Conservation (phyloP, 2,797 vertebrate genomes). For the Coluber constrictor region DNA sequence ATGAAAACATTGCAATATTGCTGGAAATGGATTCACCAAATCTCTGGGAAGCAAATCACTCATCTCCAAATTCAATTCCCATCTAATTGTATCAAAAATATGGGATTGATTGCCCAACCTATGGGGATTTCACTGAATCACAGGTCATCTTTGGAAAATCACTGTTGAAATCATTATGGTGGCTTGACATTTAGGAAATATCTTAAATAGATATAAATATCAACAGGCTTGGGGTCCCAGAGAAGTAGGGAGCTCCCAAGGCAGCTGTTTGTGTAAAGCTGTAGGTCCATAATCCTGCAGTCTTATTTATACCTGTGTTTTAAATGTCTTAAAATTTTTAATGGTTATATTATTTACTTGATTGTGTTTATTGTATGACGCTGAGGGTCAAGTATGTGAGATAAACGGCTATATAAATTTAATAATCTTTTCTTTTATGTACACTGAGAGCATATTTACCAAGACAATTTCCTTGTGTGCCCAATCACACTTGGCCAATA, state of each 20-base stretch:
- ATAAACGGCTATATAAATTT: not conserved
- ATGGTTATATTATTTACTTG: not conserved
- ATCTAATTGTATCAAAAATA: not conserved
- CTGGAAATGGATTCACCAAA: not conserved
- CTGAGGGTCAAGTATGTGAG: not conserved
- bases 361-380: not conserved
- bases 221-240: not conserved
- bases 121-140: not conserved
- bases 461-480: no score
- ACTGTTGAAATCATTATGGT: not conserved
- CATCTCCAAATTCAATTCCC: not conserved
- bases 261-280: not conserved
- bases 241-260: not conserved
- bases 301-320: not conserved
- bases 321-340: not conserved
- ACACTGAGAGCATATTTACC: no score
- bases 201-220: not conserved
- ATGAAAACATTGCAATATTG: not conserved
- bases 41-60: not conserved
- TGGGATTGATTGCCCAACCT: not conserved
- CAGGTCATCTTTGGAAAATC: not conserved
- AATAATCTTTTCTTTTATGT: not conserved
- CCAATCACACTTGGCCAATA: no score
- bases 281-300: not conserved
- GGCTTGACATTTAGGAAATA: not conserved